These are phyloP conservation scores for Chloromyia formosa DNA, from an alignment of 2,888 invertebrate genomes.

Conservation along the genomic window DNA sequence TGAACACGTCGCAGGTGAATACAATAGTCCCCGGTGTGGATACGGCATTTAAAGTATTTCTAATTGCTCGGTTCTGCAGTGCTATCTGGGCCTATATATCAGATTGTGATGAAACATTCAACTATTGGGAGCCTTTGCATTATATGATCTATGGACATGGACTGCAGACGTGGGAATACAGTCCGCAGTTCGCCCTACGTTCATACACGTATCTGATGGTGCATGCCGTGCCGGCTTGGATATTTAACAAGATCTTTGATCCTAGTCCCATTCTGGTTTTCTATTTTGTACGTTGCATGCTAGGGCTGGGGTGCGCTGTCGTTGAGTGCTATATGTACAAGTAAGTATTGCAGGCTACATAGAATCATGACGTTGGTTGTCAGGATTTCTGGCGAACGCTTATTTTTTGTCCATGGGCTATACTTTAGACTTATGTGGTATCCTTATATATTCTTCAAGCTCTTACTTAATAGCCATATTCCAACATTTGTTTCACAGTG, in stretches of 20 bases:
- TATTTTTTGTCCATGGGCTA: too few species aligned
- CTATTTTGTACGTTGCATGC: conserved; percentile 83
- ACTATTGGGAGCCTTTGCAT: conserved; percentile 98
- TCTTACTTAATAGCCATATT: too few species aligned
- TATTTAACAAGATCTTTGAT: conserved; percentile 78
- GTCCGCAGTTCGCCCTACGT: conserved; percentile 90
- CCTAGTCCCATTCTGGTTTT: conserved; percentile 87
- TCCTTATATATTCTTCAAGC: too few species aligned
- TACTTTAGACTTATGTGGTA: too few species aligned
- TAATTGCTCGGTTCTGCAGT: conserved; percentile 85
- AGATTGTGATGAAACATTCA: conserved; percentile 99
- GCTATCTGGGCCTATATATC: conserved; percentile 93
- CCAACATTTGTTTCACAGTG: too few species aligned
- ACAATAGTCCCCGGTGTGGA: conserved; percentile 76
- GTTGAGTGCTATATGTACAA: conserved; percentile 94
- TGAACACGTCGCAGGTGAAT: conserved; percentile 48
- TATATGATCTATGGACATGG: conserved; percentile 89
- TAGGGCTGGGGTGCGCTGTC: conserved; percentile 82
- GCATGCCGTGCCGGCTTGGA: conserved; percentile 86
- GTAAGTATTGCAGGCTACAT: too few species aligned
- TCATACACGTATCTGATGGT: conserved; percentile 94
- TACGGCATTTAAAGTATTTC: conserved; percentile 82
- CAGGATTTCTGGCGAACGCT: too few species aligned
- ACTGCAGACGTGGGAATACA: conserved; percentile 99
- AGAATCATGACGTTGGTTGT: too few species aligned